Conservation (phyloP, 1,140 invertebrate genomes). For the Neodiprion virginianus region DNA sequence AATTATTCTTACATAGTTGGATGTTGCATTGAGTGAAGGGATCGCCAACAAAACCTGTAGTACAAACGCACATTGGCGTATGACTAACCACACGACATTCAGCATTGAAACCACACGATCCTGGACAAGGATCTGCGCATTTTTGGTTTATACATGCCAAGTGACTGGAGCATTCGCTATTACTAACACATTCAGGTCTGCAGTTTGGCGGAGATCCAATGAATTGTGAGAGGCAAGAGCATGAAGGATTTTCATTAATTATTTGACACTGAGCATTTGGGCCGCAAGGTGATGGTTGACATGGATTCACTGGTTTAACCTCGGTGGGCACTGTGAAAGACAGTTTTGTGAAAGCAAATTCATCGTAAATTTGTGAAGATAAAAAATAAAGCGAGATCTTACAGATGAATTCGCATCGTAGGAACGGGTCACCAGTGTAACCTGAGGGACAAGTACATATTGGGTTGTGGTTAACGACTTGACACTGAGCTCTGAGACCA, state of each 20-base stretch:
- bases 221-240: slow-evolving; percentile 67
- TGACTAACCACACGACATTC: slow-evolving; percentile 72
- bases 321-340: slow-evolving; percentile 45
- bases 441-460: slow-evolving; percentile 47
- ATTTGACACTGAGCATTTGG: slow-evolving; percentile 70
- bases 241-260: slow-evolving; percentile 64
- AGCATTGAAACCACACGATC: slow-evolving; percentile 73
- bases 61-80: slow-evolving; percentile 69
- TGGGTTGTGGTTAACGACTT: slow-evolving; percentile 70
- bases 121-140: slow-evolving; percentile 76
- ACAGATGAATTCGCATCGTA: slow-evolving; percentile 42
- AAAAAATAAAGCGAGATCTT: slow-evolving; percentile 46
- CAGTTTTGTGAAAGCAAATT: slow-evolving; percentile 73
- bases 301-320: slow-evolving; percentile 47
- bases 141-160: slow-evolving; percentile 73
- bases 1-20: slow-evolving; percentile 41
- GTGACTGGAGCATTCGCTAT: slow-evolving; percentile 69
- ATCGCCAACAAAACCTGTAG: slow-evolving; percentile 70
- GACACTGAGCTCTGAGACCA: slow-evolving; percentile 68
- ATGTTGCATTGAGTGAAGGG: slow-evolving; percentile 66
- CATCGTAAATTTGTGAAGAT: slow-evolving; percentile 59
- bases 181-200: slow-evolving; percentile 71
- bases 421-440: slow-evolving; percentile 48
- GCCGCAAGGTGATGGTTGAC: slow-evolving; percentile 70
- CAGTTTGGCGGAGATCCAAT: slow-evolving; percentile 72